phyloP scores from a whole-genome alignment of 2,888 invertebrate genomes.

The Ariolimax columbianus region DNA sequence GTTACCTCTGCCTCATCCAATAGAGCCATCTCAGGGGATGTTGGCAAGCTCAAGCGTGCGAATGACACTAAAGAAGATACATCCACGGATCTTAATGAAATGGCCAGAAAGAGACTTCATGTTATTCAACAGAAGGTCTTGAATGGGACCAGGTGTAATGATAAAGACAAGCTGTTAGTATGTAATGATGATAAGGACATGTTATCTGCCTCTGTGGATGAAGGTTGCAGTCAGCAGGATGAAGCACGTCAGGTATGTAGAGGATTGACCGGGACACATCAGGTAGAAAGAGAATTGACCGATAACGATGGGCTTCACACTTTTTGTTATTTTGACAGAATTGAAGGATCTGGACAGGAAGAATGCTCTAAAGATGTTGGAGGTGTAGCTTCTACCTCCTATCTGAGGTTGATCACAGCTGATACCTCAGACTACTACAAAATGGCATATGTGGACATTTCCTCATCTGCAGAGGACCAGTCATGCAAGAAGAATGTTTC shows the following conservation, averaged over 20 bases:
- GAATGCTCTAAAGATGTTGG: neutral
- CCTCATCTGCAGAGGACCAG: conserved; percentile 26
- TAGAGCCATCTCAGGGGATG: neutral
- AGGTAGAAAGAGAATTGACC: neutral
- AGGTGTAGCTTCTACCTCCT: neutral
- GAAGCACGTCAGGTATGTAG: too few relatives aligned
- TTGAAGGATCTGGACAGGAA: neutral
- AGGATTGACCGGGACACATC: too few relatives aligned
- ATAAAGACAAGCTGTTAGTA: too few relatives aligned
- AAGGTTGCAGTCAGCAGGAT: neutral
- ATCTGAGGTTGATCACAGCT: neutral
- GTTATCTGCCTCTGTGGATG: too few relatives aligned
- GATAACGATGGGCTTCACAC: neutral
- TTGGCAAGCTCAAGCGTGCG: neutral
- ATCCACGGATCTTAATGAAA: neutral
- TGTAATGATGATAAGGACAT: neutral
- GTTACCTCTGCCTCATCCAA: neutral
- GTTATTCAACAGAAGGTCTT: neutral
- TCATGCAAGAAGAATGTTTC: neutral
- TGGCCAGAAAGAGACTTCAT: neutral
- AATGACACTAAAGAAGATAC: neutral
- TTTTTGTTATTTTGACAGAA: neutral
- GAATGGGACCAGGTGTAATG: neutral
- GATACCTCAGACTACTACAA: conserved; percentile 10
- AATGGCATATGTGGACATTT: conserved; percentile 25